Percentiles rank a stretch among this genome's conserved stretches.
Conservation (phyloP, 2,113 vertebrate genomes). For the Mus pahari region DNA sequence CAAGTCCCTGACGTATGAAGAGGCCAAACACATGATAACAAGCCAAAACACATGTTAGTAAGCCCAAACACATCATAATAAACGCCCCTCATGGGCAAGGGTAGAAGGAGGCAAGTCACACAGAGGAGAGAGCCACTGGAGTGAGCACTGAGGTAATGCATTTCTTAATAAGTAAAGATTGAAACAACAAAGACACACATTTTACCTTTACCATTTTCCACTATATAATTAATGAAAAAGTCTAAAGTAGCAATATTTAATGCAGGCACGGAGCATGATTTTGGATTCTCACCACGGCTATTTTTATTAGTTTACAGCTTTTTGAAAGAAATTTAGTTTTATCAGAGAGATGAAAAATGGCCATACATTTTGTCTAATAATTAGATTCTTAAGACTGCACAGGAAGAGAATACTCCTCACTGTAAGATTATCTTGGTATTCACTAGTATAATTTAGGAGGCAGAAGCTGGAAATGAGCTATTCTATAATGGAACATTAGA, state of each 20-base stretch:
- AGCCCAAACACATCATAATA: neutral
- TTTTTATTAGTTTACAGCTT: neutral
- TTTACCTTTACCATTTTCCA: neutral
- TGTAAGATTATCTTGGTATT: neutral
- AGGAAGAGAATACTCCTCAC: constrained; percentile 9
- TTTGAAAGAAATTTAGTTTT: constrained; percentile 16
- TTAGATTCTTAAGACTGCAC: neutral
- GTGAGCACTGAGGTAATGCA: neutral
- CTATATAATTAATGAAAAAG: neutral
- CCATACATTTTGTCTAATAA: neutral
- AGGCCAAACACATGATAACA: neutral
- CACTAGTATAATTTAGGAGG: neutral
- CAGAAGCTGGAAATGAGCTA: neutral
- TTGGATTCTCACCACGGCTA: neutral
- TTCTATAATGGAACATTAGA: neutral
- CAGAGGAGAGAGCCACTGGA: neutral
- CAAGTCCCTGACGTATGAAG: neutral
- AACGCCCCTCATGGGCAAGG: neutral
- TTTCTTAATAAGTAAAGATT: neutral
- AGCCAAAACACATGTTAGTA: neutral
- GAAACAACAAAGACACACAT: neutral
- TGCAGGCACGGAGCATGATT: neutral
- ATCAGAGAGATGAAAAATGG: neutral
- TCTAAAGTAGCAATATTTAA: constrained; percentile 25
- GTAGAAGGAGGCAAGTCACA: neutral